Evolutionary conservation across 2,797 vertebrate genomes (phyloP).

Genomic region (Rhinella marina): DNA sequence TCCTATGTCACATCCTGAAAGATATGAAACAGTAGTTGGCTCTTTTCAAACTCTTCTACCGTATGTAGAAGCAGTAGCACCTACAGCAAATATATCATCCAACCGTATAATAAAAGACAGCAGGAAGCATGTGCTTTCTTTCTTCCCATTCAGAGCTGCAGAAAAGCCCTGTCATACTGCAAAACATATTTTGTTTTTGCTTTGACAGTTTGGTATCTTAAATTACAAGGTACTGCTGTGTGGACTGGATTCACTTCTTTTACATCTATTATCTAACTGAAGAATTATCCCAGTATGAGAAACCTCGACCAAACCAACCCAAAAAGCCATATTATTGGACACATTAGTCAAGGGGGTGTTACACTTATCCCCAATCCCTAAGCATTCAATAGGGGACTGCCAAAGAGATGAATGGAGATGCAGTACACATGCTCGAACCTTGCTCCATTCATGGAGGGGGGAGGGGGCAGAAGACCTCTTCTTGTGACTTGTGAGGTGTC

Average conservation of each 20-base stretch:
- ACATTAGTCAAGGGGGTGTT: not conserved
- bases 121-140: conserved; percentile 36
- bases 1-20: conserved; percentile 62
- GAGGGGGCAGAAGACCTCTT: too few species aligned
- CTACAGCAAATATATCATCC: conserved; percentile 55
- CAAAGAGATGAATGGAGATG: too few species aligned
- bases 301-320: not conserved
- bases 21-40: conserved; percentile 62
- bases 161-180: not conserved
- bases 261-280: not conserved
- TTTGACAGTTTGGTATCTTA: not conserved
- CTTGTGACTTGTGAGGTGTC: too few species aligned
- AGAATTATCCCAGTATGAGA: not conserved
- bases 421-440: too few species aligned
- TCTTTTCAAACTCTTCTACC: conserved; percentile 38
- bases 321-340: not conserved
- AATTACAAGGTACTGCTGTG: not conserved
- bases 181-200: not conserved
- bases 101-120: conserved; percentile 42
- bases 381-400: too few species aligned
- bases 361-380: too few species aligned
- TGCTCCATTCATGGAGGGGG: too few species aligned
- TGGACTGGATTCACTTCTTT: not conserved
- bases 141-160: not conserved
- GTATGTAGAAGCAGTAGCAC: conserved; percentile 56